Percentiles rank a stretch among this genome's conserved stretches.
phyloP scores from a whole-genome alignment of 2,888 invertebrate species.

The Parthenolecanium corni region DNA sequence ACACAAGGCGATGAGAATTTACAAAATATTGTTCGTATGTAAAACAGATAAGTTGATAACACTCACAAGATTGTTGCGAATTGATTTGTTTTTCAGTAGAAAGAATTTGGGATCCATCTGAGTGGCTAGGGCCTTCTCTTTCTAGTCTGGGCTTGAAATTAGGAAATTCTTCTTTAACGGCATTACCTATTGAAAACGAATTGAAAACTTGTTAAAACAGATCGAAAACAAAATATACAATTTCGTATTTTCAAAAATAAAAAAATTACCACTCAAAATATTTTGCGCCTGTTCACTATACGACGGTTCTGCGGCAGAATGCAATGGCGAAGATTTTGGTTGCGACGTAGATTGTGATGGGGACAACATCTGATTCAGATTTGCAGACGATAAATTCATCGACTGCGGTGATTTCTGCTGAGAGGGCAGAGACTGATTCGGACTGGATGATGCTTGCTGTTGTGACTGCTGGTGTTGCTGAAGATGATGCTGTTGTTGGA shows the following conservation, averaged over 20 bases:
- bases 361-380: too few species aligned
- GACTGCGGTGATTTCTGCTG: too few species aligned
- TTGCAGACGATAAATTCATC: too few species aligned
- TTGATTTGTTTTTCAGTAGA: conserved; percentile 4
- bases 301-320: conserved; percentile 1
- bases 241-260: not conserved
- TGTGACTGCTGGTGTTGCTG: conserved; percentile 1
- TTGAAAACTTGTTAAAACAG: not conserved
- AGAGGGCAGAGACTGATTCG: too few species aligned
- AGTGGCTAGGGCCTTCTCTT: not conserved
- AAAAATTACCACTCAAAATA: conserved; percentile 10
- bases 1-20: not conserved
- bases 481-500: conserved; percentile 36
- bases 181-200: not conserved
- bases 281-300: conserved; percentile 23
- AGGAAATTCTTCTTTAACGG: conserved; percentile 19
- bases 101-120: not conserved
- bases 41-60: too few species aligned
- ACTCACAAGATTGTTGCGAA: conserved; percentile 12
- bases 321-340: conserved; percentile 10
- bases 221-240: not conserved
- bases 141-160: not conserved
- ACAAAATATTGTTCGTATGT: not conserved
- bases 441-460: not conserved
- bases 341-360: not conserved